These are phyloP conservation scores for Xerus rutilus DNA, from an alignment of 2,797 vertebrate species.

Conservation along the genomic window DNA sequence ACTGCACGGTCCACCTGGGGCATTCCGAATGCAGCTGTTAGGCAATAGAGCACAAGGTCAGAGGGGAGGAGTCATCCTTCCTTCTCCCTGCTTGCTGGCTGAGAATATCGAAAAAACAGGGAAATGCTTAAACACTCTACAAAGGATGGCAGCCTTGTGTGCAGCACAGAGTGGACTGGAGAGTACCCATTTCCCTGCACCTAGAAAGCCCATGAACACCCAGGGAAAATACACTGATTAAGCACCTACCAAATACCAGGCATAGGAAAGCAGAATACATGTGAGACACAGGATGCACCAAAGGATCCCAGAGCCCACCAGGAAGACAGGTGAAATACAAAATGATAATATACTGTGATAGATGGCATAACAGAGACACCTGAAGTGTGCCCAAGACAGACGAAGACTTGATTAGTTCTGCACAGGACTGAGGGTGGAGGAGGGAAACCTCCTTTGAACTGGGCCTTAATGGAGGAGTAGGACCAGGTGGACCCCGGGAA, in stretches of 20 bases:
- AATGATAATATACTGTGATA: neutral
- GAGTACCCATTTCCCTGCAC: neutral
- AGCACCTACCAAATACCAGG: neutral
- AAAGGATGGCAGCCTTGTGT: neutral
- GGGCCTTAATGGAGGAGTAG: neutral
- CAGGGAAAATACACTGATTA: neutral
- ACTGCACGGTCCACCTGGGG: constrained; percentile 14
- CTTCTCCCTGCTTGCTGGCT: neutral
- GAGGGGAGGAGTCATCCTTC: neutral
- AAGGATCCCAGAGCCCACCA: neutral
- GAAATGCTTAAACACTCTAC: neutral
- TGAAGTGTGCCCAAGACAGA: neutral
- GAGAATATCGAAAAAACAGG: neutral
- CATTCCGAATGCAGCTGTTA: constrained; percentile 29
- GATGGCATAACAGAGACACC: neutral
- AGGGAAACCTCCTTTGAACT: neutral
- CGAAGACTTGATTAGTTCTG: neutral
- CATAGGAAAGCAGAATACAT: neutral
- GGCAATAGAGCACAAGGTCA: neutral
- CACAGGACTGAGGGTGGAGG: neutral
- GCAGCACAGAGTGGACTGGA: neutral
- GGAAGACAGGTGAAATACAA: neutral
- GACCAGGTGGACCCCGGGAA: neutral
- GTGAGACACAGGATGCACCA: neutral
- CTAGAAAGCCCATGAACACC: neutral